Percentiles rank a stretch among this genome's conserved stretches.
phyloP scores from a whole-genome alignment of 2,113 vertebrate species.

The Clarias macrocephalus region DNA sequence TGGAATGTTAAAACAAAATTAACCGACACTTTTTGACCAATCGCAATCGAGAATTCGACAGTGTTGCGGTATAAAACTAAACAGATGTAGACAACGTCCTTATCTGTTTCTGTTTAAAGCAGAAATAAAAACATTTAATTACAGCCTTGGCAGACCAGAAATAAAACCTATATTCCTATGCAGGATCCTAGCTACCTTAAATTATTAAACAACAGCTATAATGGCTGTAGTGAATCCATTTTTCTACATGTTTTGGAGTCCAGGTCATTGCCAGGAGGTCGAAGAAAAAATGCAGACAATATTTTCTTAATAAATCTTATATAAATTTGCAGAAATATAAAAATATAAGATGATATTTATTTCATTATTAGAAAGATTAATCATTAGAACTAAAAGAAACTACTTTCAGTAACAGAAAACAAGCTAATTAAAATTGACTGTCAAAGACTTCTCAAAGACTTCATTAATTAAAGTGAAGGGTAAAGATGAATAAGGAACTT shows the following conservation, averaged over 20 bases:
- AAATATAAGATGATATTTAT: too few species aligned
- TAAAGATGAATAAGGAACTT: too few species aligned
- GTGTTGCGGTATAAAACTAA: background rate
- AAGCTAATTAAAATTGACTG: too few species aligned
- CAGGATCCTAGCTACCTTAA: background rate
- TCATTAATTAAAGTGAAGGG: too few species aligned
- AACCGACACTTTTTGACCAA: background rate
- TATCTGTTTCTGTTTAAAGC: background rate
- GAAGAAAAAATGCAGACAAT: background rate
- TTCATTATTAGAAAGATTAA: too few species aligned
- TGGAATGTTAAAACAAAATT: background rate
- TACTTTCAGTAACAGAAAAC: too few species aligned
- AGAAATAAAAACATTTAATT: background rate
- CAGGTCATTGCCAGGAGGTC: background rate
- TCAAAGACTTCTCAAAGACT: too few species aligned
- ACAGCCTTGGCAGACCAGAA: background rate
- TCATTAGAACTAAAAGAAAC: too few species aligned
- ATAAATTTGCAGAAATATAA: too few species aligned
- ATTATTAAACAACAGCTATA: background rate
- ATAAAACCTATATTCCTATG: background rate
- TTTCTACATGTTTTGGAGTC: background rate
- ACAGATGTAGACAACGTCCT: background rate
- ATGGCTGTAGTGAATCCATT: background rate
- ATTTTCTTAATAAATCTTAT: too few species aligned
- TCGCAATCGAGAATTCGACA: background rate